A percentile compares a stretch with the other conserved stretches of the same genome.
Conservation (phyloP, 2,888 invertebrate species). For the Lamellibrachia columna region DNA sequence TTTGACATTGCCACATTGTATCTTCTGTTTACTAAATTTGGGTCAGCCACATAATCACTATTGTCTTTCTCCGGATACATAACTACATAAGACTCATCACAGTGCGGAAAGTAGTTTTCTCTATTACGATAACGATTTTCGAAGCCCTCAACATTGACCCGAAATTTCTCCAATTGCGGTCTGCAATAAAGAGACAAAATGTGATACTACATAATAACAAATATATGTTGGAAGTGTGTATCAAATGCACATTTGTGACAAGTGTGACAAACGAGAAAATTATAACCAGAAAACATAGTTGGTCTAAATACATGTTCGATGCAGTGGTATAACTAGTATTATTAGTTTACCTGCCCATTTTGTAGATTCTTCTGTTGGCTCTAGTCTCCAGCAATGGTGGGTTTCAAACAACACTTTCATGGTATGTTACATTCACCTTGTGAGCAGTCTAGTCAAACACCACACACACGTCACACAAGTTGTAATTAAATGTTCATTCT, state of each 20-base stretch:
- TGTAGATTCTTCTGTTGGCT: not conserved
- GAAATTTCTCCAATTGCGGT: not conserved
- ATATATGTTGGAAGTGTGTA: not conserved
- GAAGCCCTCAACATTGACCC: conserved; percentile 12
- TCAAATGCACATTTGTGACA: not conserved
- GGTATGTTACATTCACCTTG: not conserved
- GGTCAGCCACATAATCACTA: not conserved
- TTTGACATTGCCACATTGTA: not conserved
- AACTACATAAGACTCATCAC: not conserved
- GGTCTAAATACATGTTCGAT: not conserved
- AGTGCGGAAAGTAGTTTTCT: conserved; percentile 8
- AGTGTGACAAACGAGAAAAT: not conserved
- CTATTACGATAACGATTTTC: conserved; percentile 16
- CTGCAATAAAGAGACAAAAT: conserved; percentile 2
- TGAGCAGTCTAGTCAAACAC: not conserved
- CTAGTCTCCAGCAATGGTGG: not conserved
- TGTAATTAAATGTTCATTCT: not conserved
- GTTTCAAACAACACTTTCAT: not conserved
- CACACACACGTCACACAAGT: not conserved
- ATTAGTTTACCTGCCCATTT: not conserved
- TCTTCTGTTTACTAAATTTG: not conserved
- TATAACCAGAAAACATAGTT: not conserved
- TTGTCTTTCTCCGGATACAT: not conserved
- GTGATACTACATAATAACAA: not conserved
- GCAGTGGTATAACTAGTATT: not conserved